Evolutionary conservation across 2,113 vertebrate genomes (phyloP), one percentile per base, ranked within the genome.

Genomic region (Anolis sagrei): DNA sequence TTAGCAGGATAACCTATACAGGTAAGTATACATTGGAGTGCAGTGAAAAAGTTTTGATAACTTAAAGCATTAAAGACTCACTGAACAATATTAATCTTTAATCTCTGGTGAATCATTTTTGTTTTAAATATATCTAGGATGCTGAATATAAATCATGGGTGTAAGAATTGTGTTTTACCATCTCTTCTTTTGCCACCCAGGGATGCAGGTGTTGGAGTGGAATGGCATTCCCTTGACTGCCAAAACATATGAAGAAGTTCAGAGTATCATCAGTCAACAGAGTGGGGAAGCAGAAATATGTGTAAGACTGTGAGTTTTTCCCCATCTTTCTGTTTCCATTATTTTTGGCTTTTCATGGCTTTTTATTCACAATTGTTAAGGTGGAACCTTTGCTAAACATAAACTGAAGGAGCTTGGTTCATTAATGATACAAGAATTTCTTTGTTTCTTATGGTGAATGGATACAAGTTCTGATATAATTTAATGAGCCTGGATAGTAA

Each of bases 171-270:
- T 76, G 2, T 79, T 88, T 92, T 9, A 90, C 48, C 61, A 87
- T 73, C 49, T 89, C 51, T 23, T 88, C 32, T 87, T 94, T 93
- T 95, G 9, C 90, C 79, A 87, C 95, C 91, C 93, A 99, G 99
- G 98, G 94, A 99, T 99, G 98, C 98, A 99, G 94, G 98, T 99
- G 87, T 95, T 99, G 96, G 99, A 99, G 92, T 99, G 99, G 99
- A 99, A 99, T 78, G 97, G 98, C 88, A 94, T 99, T 77, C 96
- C 97, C 84, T 94, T 99, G 94, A 98, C 95, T 2, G 98, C 97
- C 86, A 99, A 98, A 95, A 99, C 98, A 49, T 99, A 99, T 29
- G 99, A 99, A 96, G 99, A 99, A 94, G 98, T 99, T 61, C 98
- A 99, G 87, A 97, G 94, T 94, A 97, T 99, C 91, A 94, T 98